These are phyloP conservation scores for Malurus cyaneus DNA, from an alignment of 2,113 vertebrate genomes.

Conservation along the genomic window DNA sequence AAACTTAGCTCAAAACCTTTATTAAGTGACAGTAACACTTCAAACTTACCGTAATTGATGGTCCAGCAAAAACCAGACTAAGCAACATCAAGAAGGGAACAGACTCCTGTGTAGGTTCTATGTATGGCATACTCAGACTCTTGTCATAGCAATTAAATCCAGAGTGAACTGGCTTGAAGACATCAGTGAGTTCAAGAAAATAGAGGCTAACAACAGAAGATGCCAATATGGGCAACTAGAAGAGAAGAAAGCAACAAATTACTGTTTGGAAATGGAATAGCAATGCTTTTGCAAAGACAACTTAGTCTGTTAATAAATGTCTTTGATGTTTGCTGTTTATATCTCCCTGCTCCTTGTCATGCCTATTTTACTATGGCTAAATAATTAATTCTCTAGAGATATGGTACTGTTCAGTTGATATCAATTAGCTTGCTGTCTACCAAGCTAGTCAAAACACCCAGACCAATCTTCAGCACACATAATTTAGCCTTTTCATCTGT, in stretches of 20 bases:
- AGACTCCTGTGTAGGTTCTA: constrained; percentile 92
- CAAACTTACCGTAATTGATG: constrained; percentile 87
- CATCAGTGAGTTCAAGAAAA: constrained; percentile 95
- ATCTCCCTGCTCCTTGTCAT: not conserved
- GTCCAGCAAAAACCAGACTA: constrained; percentile 92
- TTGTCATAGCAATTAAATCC: constrained; percentile 96
- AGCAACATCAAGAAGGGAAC: constrained; percentile 95
- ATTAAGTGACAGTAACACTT: not conserved
- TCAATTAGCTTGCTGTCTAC: not conserved
- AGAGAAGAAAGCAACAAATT: constrained; percentile 36
- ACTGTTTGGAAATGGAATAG: not conserved
- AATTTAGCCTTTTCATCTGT: constrained; percentile 2
- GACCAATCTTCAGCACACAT: not conserved
- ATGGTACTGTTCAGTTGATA: not conserved
- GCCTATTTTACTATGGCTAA: not conserved
- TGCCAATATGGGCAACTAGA: constrained; percentile 92
- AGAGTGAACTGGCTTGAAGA: constrained; percentile 94
- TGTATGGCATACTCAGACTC: constrained; percentile 94
- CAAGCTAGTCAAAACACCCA: not conserved
- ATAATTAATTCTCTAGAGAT: constrained; percentile 11
- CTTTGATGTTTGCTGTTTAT: not conserved
- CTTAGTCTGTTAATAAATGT: not conserved
- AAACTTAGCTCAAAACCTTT: not conserved
- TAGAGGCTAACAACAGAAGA: constrained; percentile 97
- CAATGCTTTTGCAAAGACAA: not conserved